Percentiles rank a stretch among this genome's conserved stretches.
phyloP scores from a whole-genome alignment of 2,888 invertebrate species.

The Drosophila atripex region DNA sequence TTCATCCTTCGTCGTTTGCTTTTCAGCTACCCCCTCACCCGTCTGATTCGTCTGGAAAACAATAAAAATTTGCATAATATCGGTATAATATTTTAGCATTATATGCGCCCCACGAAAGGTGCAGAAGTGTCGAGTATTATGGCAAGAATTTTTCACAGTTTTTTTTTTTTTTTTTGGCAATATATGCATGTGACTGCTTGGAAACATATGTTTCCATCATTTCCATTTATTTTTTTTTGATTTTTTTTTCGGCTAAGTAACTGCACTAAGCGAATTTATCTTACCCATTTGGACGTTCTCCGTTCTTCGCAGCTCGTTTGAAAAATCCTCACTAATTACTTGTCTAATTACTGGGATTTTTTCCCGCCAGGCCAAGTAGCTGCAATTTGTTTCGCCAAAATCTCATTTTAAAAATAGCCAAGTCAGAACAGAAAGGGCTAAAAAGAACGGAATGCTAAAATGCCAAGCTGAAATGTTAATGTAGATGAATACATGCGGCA shows the following conservation, averaged over 20 bases:
- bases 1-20: slow-evolving; percentile 16
- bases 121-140: slow-evolving; percentile 68
- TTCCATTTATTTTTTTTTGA: slow-evolving; percentile 8
- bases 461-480: slow-evolving; percentile 42
- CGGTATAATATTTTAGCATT: slow-evolving; percentile 81
- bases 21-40: slow-evolving; percentile 1
- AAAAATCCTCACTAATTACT: slow-evolving; percentile 78
- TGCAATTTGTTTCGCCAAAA: slow-evolving; percentile 74
- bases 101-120: slow-evolving; percentile 63
- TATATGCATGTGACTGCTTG: slow-evolving; percentile 2
- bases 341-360: slow-evolving; percentile 77
- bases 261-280: slow-evolving; percentile 46
- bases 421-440: slow-evolving; percentile 28
- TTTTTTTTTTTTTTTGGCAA: slow-evolving; percentile 1
- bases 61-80: slow-evolving; percentile 82
- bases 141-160: slow-evolving; percentile 41
- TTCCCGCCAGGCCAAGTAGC: slow-evolving; percentile 59
- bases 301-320: slow-evolving; percentile 43
- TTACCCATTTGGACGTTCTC: slow-evolving; percentile 13
- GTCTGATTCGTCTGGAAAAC: slow-evolving; percentile 63
- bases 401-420: slow-evolving; percentile 58
- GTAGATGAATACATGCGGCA: slow-evolving; percentile 33
- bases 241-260: slow-evolving; percentile 17
- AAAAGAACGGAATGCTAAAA: slow-evolving; percentile 35
- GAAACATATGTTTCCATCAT: slow-evolving; percentile 66